A percentile compares a stretch with the other conserved stretches of the same genome.
Conservation (phyloP, 2,797 vertebrate genomes). For the Leptoclinus maculatus region DNA sequence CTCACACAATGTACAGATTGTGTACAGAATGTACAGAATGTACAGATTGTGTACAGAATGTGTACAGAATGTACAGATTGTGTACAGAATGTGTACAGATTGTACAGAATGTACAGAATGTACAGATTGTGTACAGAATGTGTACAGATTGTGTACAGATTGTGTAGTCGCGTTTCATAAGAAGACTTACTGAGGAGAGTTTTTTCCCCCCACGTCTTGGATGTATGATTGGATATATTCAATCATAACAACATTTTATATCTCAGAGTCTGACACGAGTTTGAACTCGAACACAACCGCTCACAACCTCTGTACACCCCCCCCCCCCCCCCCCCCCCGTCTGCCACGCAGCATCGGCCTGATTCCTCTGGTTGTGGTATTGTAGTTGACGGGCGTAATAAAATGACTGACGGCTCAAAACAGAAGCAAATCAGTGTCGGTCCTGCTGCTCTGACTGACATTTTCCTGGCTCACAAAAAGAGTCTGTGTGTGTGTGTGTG, state of each 20-base stretch:
- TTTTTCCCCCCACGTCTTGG: too few species aligned
- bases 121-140: not conserved
- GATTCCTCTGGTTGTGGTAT: slow-evolving; percentile 15
- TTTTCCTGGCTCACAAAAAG: slow-evolving; percentile 16
- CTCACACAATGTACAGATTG: not conserved
- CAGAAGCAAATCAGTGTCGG: slow-evolving; percentile 27
- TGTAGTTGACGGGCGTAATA: slow-evolving; percentile 22
- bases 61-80: not conserved
- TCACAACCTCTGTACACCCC: slow-evolving; percentile 16
- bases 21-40: too few species aligned
- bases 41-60: not conserved
- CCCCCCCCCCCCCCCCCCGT: not conserved
- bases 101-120: not conserved
- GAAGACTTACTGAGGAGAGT: not conserved
- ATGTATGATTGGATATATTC: too few species aligned
- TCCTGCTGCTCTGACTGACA: slow-evolving; percentile 23
- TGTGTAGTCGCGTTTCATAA: not conserved
- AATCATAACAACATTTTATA: not conserved
- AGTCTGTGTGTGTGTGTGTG: not conserved
- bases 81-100: too few species aligned
- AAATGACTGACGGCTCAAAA: slow-evolving; percentile 50
- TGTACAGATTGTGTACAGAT: too few species aligned
- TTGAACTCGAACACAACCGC: slow-evolving; percentile 23
- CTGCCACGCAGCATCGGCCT: slow-evolving; percentile 8
- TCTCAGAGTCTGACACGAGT: slow-evolving; percentile 5